Evolutionary conservation across 2,888 invertebrate genomes (phyloP), one percentile per base, ranked within the genome.

Genomic region (Emmelina monodactyla): DNA sequence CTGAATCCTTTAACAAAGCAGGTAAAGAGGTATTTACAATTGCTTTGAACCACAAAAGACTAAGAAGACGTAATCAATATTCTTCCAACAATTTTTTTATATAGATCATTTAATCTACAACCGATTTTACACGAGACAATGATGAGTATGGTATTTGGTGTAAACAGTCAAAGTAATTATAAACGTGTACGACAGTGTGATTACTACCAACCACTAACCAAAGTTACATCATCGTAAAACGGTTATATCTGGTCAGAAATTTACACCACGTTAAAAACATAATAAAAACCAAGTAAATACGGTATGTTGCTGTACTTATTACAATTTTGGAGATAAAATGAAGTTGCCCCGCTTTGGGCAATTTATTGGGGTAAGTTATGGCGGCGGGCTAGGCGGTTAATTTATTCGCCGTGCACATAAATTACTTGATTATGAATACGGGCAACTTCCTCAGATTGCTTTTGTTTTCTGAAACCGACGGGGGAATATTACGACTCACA

Each of bases 401-500:
- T 78, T 79, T 79, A 79, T 79, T 75, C 79, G 72, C 75, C 78
- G 76, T 78, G 75, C 79, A 79, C 79, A 79, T 79, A 78, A 79
- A 79, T 79, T 78, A 79, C 76, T 78, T 76, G 76, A 79, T 79
- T 79, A 79, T 79, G 79, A 79, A 78, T 79, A 75, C 75, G 69
- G 75, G 68, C 73, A 71, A 25, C 25, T 25, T 25, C n/a, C n/a
- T 25, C 11, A 25, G 25, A 25, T 25, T 25, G 25, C 25, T 25
- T 25, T 25, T 25, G 25, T 25, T 25, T 25, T 25, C n/a, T 9
- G 25, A 25, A 25, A 25, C n/a, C 9, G 11, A 25, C 25, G n/a
- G n/a, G 11, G 25, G 25, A 25, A n/a, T n/a, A 25, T 25, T 25
- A 25, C n/a, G 11, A 25, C 11, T 25, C 11, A 25, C 25, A 25